phyloP scores from a whole-genome alignment of 2,113 vertebrate genomes.

The Speoplatyrhinus poulsoni region DNA sequence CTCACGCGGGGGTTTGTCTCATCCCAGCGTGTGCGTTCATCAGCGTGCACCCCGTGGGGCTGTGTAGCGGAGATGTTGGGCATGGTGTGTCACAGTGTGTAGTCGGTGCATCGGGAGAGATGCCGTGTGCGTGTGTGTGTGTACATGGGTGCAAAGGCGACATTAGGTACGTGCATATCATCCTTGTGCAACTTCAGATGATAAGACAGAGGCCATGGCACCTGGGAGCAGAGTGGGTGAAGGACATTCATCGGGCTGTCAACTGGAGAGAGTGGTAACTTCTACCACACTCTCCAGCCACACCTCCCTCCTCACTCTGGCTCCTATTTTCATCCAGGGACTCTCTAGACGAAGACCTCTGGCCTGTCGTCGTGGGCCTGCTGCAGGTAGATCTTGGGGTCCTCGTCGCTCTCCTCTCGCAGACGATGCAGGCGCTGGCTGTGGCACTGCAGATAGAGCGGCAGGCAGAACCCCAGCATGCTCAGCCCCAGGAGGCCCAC shows the following conservation, averaged over 20 bases:
- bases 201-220: background rate
- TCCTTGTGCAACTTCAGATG: constrained; percentile 18
- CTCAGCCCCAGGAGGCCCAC: constrained; percentile 88
- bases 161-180: constrained; percentile 4
- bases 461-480: constrained; percentile 94
- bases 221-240: constrained; percentile 53
- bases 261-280: no score
- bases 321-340: constrained; percentile 3
- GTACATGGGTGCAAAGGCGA: constrained; percentile 7
- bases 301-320: constrained; percentile 3
- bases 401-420: constrained; percentile 80
- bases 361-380: constrained; percentile 82
- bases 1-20: background rate
- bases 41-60: no score
- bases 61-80: background rate
- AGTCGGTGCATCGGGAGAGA: constrained; percentile 21
- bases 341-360: constrained; percentile 87
- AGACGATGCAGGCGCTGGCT: constrained; percentile 81
- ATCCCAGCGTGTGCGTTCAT: background rate
- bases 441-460: constrained; percentile 90
- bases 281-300: background rate
- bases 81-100: constrained; percentile 31
- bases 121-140: constrained; percentile 15
- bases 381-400: constrained; percentile 90
- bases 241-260: background rate